Evolutionary conservation across 2,888 invertebrate species (phyloP).

Genomic region (Strigamia maritima): DNA sequence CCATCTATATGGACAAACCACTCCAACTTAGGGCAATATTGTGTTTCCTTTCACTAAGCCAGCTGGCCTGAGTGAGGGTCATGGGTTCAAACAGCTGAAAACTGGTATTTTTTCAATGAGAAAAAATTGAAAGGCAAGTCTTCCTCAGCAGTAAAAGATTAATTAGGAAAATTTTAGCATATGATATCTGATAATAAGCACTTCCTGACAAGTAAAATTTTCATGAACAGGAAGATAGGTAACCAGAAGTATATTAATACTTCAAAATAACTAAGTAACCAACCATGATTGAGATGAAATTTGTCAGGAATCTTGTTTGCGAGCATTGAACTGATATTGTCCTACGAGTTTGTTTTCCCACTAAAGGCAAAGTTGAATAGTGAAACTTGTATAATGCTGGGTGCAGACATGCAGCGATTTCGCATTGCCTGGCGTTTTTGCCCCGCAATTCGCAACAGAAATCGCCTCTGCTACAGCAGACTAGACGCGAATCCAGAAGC

Average conservation of each 20-base stretch:
- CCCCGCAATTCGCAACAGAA: no score
- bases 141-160: background rate
- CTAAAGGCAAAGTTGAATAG: no score
- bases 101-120: background rate
- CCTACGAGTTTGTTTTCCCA: no score
- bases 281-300: background rate
- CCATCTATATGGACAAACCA: background rate
- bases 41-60: background rate
- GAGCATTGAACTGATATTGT: no score
- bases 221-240: background rate
- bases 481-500: no score
- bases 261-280: no score
- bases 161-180: background rate
- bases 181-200: background rate
- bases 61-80: background rate
- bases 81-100: slow-evolving; percentile 1
- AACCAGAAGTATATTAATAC: background rate
- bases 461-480: no score
- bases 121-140: background rate
- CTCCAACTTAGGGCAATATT: background rate
- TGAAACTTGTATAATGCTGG: no score
- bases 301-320: background rate
- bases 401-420: no score
- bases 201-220: background rate
- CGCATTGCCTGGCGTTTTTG: no score